These are phyloP conservation scores for Anagyrus pseudococci DNA, from an alignment of 2,888 invertebrate genomes.

Conservation along the genomic window DNA sequence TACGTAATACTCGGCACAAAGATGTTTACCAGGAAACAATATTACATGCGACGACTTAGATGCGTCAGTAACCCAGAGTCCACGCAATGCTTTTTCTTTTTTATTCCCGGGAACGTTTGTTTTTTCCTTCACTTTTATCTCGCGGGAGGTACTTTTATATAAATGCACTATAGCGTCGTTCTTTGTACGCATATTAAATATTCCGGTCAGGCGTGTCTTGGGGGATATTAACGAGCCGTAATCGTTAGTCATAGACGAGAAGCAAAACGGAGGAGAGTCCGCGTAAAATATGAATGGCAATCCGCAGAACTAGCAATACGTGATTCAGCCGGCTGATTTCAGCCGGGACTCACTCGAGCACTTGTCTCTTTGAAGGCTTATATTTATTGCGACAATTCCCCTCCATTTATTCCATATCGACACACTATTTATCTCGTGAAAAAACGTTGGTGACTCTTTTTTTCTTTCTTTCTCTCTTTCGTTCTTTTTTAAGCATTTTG, in stretches of 20 bases:
- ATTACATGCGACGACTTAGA: not conserved
- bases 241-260: slow-evolving; percentile 18
- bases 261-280: slow-evolving; percentile 26
- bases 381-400: slow-evolving; percentile 29
- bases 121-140: too few species aligned
- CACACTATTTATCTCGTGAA: slow-evolving; percentile 10
- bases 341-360: slow-evolving; percentile 1
- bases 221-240: not conserved
- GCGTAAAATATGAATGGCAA: slow-evolving; percentile 15
- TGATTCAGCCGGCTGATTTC: slow-evolving; percentile 25
- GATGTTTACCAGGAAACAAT: slow-evolving; percentile 7
- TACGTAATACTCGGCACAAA: not conserved
- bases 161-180: too few species aligned
- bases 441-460: slow-evolving; percentile 1
- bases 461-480: not conserved
- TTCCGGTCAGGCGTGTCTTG: slow-evolving; percentile 7
- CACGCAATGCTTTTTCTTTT: not conserved
- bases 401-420: slow-evolving; percentile 24
- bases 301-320: not conserved
- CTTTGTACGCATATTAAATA: slow-evolving; percentile 7
- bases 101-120: too few species aligned
- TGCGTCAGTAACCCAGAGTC: not conserved
- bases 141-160: too few species aligned
- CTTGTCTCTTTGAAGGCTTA: slow-evolving; percentile 4
- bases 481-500: too few species aligned